These are phyloP conservation scores for Mustela lutreola DNA, from an alignment of 2,113 vertebrate species.

Conservation along the genomic window DNA sequence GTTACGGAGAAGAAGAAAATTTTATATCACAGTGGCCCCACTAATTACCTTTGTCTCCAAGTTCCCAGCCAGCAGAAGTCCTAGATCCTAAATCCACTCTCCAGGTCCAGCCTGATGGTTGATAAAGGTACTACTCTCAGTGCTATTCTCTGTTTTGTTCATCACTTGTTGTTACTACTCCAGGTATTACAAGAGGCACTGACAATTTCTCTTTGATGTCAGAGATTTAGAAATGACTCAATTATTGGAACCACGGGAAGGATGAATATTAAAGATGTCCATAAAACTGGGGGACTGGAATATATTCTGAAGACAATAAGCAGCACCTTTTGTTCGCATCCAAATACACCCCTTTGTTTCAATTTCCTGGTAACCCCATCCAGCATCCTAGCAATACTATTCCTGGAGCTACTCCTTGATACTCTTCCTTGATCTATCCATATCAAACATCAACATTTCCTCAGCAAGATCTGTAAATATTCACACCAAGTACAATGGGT, in stretches of 20 bases:
- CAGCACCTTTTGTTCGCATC: not conserved
- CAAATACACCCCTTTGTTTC: not conserved
- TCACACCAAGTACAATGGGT: not conserved
- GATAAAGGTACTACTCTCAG: not conserved
- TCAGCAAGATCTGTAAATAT: not conserved
- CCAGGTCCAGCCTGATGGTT: not conserved
- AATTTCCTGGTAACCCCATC: not conserved
- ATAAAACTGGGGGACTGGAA: not conserved
- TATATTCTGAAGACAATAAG: not conserved
- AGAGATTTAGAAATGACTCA: not conserved
- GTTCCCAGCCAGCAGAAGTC: not conserved
- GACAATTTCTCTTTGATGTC: not conserved
- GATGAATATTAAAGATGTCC: not conserved
- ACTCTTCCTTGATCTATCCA: not conserved
- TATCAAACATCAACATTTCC: not conserved
- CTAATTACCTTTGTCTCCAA: not conserved
- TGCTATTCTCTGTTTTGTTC: too few species aligned
- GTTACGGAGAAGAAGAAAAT: not conserved
- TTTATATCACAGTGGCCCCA: not conserved
- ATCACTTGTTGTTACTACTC: not conserved
- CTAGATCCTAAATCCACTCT: not conserved
- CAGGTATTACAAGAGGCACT: not conserved
- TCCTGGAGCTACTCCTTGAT: not conserved
- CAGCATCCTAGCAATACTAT: not conserved
- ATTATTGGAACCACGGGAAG: not conserved